These are phyloP conservation scores for Saccostrea glomerata DNA, from an alignment of 1,140 invertebrate species.

Conservation along the genomic window DNA sequence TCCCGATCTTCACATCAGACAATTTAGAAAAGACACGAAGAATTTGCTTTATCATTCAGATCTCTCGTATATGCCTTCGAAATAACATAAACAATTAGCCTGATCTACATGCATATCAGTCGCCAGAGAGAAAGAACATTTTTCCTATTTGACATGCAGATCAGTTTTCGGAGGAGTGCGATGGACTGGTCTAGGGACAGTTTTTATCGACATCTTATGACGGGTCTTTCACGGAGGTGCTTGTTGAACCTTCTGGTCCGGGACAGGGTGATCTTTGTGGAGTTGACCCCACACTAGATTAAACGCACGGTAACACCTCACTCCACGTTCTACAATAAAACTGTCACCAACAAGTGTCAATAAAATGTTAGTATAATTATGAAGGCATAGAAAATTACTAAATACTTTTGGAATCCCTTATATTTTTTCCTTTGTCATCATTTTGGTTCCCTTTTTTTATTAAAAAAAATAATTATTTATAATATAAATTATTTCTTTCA, in stretches of 20 bases:
- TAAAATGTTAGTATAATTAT: neutral
- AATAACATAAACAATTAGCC: too few relatives aligned
- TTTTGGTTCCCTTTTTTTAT: too few relatives aligned
- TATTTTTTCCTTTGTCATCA: too few relatives aligned
- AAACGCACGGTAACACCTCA: neutral
- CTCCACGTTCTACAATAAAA: neutral
- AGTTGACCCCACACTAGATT: neutral
- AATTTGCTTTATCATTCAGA: too few relatives aligned
- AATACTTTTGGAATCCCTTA: too few relatives aligned
- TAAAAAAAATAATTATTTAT: too few relatives aligned
- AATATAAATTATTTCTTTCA: too few relatives aligned
- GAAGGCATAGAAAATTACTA: too few relatives aligned
- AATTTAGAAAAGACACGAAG: too few relatives aligned
- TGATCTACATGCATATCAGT: too few relatives aligned
- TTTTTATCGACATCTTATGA: neutral
- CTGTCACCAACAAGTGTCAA: neutral
- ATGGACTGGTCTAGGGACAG: neutral
- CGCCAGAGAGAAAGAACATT: neutral
- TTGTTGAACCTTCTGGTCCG: neutral
- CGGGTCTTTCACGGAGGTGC: neutral
- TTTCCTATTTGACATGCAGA: neutral
- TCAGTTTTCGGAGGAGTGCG: neutral
- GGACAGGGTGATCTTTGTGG: neutral
- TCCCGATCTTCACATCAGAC: too few relatives aligned
- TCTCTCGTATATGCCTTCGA: too few relatives aligned